These are phyloP conservation scores for Camelus bactrianus DNA, from an alignment of 2,113 vertebrate species.

Conservation along the genomic window DNA sequence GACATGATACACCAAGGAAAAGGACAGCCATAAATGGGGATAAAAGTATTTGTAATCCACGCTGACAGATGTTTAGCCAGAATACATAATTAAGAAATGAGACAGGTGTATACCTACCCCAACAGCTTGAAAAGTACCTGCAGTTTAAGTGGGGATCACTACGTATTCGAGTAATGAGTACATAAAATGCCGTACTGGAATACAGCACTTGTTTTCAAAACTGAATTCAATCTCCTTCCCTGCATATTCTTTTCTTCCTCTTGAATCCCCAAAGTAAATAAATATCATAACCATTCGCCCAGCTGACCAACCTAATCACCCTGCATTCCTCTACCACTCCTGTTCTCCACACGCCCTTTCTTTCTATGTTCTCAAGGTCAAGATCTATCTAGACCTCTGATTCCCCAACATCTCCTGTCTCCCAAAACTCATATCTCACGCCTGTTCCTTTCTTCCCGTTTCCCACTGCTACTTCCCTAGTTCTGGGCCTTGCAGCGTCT, in stretches of 20 bases:
- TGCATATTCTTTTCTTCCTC: neutral
- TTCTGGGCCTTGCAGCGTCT: neutral
- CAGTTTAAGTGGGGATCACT: neutral
- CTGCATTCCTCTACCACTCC: neutral
- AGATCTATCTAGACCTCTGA: neutral
- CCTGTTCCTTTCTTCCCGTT: neutral
- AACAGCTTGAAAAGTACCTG: neutral
- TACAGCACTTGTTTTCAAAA: neutral
- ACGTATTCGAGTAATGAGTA: neutral
- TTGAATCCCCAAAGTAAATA: neutral
- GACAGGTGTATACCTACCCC: neutral
- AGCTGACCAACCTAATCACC: neutral
- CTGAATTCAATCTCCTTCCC: neutral
- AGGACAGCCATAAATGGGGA: neutral
- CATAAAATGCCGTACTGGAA: neutral
- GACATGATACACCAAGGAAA: conserved; percentile 5
- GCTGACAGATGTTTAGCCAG: neutral
- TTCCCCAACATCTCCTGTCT: neutral
- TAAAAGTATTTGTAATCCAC: neutral
- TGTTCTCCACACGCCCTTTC: neutral
- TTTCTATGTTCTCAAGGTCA: neutral
- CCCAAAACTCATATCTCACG: neutral
- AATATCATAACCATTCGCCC: neutral
- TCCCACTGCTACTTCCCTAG: neutral
- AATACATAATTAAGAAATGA: neutral